Conservation (phyloP, 2,797 vertebrate genomes). For the Phoebastria nigripes region DNA sequence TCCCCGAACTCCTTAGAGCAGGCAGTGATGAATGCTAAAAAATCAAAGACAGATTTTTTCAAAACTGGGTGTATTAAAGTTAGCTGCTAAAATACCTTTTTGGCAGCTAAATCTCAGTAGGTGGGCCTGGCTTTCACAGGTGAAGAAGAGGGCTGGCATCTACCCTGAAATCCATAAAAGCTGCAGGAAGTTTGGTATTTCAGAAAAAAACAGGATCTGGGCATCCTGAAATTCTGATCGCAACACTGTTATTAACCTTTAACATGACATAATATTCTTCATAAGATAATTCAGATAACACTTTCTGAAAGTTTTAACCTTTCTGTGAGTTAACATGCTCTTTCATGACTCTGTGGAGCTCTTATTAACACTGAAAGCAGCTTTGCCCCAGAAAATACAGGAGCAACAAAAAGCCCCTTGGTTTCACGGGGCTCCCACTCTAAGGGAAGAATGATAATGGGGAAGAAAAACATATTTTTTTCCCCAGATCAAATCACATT, state of each 20-base stretch:
- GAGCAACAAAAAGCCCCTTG: not conserved
- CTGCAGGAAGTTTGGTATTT: not conserved
- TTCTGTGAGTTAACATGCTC: not conserved
- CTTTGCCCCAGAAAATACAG: not conserved
- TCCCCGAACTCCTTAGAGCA: constrained; percentile 23
- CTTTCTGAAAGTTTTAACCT: constrained; percentile 17
- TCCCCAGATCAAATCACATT: not conserved
- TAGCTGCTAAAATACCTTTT: not conserved
- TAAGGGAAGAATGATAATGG: not conserved
- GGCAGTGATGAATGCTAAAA: constrained; percentile 46
- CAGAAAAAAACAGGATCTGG: not conserved
- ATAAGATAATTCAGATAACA: not conserved
- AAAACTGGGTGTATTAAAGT: not conserved
- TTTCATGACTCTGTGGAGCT: not conserved
- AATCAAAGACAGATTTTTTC: constrained; percentile 1
- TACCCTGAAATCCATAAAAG: not conserved
- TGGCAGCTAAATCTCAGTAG: not conserved
- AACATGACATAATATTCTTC: not conserved
- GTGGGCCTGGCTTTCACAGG: not conserved
- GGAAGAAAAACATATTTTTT: not conserved
- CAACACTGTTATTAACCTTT: not conserved
- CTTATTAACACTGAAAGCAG: not conserved
- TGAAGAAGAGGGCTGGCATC: not conserved
- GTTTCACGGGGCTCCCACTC: not conserved
- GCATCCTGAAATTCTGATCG: not conserved